Percentiles rank a stretch among this genome's conserved stretches.
phyloP scores from a whole-genome alignment of 64 coral and sea anemone genomes.

The Orbicella faveolata region DNA sequence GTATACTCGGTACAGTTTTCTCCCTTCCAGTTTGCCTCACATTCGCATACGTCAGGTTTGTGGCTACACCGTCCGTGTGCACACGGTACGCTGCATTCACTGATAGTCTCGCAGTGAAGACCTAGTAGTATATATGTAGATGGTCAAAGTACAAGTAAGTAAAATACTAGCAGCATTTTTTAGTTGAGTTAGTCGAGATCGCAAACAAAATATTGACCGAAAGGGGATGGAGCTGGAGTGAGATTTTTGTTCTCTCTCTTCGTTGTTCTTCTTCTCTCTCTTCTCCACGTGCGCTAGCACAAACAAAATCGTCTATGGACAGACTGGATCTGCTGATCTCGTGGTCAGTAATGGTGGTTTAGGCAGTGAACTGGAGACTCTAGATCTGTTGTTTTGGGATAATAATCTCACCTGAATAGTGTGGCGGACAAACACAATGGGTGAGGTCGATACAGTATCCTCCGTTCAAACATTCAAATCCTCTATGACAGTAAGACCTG shows the following conservation, averaged over 20 bases:
- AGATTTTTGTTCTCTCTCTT: no score
- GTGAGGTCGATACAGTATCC: conserved; percentile 72
- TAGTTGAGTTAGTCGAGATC: no score
- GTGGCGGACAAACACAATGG: conserved; percentile 70
- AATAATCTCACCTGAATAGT: conserved; percentile 41
- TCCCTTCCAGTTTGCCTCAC: conserved; percentile 62
- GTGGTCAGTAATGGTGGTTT: neutral
- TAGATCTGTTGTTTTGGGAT: no score
- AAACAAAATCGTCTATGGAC: no score
- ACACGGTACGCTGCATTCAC: conserved; percentile 74
- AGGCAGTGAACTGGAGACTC: no score
- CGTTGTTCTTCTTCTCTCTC: no score
- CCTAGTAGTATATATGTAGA: conserved; percentile 2
- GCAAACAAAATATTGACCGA: no score
- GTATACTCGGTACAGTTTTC: conserved; percentile 57
- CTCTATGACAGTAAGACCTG: conserved; percentile 61
- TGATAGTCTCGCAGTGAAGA: conserved; percentile 71
- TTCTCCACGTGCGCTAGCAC: no score
- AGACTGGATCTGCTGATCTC: no score
- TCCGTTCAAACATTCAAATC: conserved; percentile 71
- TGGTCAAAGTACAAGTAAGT: neutral
- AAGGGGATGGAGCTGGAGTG: no score
- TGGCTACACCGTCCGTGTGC: conserved; percentile 63
- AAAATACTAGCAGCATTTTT: no score
- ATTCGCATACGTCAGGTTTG: conserved; percentile 60